Conservation (phyloP, 2,797 vertebrate genomes). For the Synaphobranchus kaupii region DNA sequence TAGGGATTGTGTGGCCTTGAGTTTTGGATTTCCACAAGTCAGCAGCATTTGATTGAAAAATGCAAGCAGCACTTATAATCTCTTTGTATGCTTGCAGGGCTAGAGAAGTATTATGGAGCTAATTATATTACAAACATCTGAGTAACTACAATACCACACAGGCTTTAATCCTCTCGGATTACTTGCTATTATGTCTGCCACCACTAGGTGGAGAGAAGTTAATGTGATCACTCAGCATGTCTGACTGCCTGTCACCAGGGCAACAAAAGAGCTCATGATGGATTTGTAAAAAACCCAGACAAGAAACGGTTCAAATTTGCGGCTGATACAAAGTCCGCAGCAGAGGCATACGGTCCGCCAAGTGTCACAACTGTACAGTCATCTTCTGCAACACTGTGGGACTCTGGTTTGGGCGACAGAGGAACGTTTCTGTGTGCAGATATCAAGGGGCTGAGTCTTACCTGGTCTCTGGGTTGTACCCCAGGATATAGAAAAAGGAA, state of each 20-base stretch:
- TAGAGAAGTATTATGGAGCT: neutral
- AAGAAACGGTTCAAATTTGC: neutral
- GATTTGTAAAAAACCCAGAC: too few species aligned
- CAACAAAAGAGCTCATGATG: neutral
- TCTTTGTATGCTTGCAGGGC: neutral
- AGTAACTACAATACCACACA: neutral
- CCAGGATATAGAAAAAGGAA: constrained; percentile 99
- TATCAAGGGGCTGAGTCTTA: constrained; percentile 65
- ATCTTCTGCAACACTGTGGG: neutral
- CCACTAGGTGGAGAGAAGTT: neutral
- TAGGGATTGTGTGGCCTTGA: neutral
- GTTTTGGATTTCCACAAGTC: neutral
- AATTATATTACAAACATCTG: neutral
- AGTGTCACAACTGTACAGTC: neutral
- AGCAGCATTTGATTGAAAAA: neutral
- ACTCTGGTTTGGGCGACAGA: neutral
- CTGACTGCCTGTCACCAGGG: neutral
- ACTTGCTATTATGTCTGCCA: neutral
- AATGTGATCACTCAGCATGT: neutral
- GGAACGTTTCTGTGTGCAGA: neutral
- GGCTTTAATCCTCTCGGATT: neutral
- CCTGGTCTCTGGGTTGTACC: constrained; percentile 99
- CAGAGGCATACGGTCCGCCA: neutral
- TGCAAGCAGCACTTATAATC: neutral
- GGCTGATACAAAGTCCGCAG: neutral